These are phyloP conservation scores for Manis crassicaudata DNA, from an alignment of 2,797 vertebrate genomes.

Conservation along the genomic window DNA sequence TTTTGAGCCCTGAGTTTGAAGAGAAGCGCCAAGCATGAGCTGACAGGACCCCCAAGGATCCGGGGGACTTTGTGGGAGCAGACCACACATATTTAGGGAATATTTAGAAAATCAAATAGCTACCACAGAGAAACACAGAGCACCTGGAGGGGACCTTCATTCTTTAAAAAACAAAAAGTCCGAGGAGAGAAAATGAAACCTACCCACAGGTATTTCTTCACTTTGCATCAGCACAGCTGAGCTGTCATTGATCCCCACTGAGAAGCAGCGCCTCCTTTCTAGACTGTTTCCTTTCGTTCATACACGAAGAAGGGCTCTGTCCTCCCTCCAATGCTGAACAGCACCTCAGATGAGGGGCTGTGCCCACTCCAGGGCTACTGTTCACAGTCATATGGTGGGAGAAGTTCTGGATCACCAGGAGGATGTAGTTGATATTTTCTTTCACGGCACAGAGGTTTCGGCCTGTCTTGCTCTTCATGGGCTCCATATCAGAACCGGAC, in stretches of 20 bases:
- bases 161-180: not conserved
- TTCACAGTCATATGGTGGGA: too few species aligned
- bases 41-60: not conserved
- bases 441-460: not conserved
- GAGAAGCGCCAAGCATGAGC: not conserved
- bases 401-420: not conserved
- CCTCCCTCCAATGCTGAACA: not conserved
- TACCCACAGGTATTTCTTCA: not conserved
- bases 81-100: rapidly evolving
- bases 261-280: not conserved
- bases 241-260: not conserved
- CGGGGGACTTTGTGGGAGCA: not conserved
- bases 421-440: not conserved
- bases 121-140: not conserved
- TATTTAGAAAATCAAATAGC: not conserved
- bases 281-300: not conserved
- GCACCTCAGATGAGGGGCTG: not conserved
- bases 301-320: rapidly evolving
- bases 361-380: not conserved
- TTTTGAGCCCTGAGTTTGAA: not conserved
- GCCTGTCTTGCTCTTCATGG: not conserved
- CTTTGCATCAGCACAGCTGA: not conserved
- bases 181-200: not conserved
- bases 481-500: not conserved
- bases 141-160: not conserved